These are phyloP conservation scores for Thalassarche chlororhynchos DNA, from an alignment of 2,113 vertebrate genomes.

Conservation along the genomic window DNA sequence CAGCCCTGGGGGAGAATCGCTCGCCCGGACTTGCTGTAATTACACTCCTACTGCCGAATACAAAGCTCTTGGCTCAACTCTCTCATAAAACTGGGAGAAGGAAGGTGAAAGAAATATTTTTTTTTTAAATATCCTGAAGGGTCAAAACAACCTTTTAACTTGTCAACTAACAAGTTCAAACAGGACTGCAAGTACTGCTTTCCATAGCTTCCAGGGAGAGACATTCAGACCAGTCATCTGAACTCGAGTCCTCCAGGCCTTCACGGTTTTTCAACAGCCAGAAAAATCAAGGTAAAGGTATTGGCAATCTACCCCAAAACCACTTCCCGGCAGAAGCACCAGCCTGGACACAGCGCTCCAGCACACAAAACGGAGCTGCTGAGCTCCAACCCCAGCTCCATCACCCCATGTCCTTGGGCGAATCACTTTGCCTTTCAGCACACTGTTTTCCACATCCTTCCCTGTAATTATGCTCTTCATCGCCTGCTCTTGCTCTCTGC, in stretches of 20 bases:
- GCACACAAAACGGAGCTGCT: accelerated
- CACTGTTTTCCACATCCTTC: background rate
- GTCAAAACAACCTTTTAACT: constrained; percentile 60
- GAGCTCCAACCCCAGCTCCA: background rate
- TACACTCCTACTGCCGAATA: background rate
- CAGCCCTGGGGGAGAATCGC: background rate
- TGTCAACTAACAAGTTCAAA: constrained; percentile 36
- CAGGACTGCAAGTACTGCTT: constrained; percentile 6
- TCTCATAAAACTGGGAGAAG: constrained; percentile 15
- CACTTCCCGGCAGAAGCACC: background rate
- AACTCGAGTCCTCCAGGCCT: background rate
- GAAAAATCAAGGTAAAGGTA: background rate
- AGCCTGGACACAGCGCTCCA: background rate
- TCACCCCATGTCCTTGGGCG: background rate
- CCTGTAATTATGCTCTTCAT: background rate
- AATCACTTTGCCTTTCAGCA: background rate
- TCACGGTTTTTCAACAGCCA: background rate
- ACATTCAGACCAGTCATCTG: background rate
- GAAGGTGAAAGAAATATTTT: background rate
- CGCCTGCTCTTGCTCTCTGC: background rate
- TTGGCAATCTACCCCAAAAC: background rate
- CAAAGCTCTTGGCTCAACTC: background rate
- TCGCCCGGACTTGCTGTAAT: constrained; percentile 16
- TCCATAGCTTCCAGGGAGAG: constrained; percentile 33
- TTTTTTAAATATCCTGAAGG: constrained; percentile 12